phyloP scores from a whole-genome alignment of 2,797 vertebrate genomes.

The Notamacropus eugenii region DNA sequence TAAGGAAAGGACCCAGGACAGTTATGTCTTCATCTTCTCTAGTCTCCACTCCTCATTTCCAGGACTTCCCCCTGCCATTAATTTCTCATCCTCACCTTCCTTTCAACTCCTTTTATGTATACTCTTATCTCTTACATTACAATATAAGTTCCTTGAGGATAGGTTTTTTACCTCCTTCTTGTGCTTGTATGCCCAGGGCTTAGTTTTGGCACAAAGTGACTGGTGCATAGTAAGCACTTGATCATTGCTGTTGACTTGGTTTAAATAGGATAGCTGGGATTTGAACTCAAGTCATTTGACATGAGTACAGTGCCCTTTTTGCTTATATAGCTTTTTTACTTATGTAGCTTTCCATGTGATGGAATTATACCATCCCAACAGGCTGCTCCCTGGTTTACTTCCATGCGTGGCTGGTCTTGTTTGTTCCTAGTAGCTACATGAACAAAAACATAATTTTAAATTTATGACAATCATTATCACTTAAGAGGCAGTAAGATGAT shows the following conservation, averaged over 20 bases:
- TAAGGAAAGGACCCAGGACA: background rate
- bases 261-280: background rate
- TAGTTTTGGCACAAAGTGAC: background rate
- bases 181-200: background rate
- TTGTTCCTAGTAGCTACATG: conserved; percentile 3
- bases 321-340: background rate
- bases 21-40: background rate
- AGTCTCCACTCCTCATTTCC: background rate
- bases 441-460: background rate
- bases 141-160: background rate
- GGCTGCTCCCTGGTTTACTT: background rate
- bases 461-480: conserved; percentile 21
- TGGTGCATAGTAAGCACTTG: background rate
- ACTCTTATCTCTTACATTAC: background rate
- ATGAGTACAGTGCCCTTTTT: background rate
- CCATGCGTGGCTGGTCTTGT: background rate
- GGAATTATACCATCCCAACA: background rate
- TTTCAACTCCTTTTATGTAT: background rate
- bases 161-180: background rate
- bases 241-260: background rate
- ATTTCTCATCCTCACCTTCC: background rate
- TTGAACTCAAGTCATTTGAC: background rate
- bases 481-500: conserved; percentile 6
- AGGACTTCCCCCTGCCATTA: background rate
- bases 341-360: background rate